Conservation (phyloP, 2,797 vertebrate species). For the Coilia nasus region DNA sequence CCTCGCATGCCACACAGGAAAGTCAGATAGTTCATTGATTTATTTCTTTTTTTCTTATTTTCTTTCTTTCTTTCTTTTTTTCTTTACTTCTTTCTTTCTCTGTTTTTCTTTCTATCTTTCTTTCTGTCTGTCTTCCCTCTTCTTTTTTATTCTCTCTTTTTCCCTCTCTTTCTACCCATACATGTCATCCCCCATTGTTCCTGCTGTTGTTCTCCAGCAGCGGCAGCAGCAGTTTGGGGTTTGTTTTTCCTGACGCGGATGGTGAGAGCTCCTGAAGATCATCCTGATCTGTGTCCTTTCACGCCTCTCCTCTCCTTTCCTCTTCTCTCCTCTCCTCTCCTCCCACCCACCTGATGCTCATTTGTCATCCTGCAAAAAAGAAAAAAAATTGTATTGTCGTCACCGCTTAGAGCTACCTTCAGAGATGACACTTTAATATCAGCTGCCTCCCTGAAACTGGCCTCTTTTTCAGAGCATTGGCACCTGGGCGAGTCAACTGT, state of each 20-base stretch:
- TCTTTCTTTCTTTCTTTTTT: slow-evolving; percentile 42
- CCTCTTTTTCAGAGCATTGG: background rate
- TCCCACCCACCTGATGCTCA: slow-evolving; percentile 53
- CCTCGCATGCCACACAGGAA: slow-evolving; percentile 27
- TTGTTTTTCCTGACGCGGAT: slow-evolving; percentile 39
- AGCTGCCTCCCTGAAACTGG: background rate
- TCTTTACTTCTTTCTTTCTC: slow-evolving; percentile 45
- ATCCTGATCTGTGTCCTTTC: slow-evolving; percentile 44
- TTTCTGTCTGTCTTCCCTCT: no score
- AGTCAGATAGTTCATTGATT: background rate
- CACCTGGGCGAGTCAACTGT: background rate
- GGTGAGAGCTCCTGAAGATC: slow-evolving; percentile 42
- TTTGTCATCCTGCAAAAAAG: slow-evolving; percentile 46
- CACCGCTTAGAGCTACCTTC: slow-evolving; percentile 23
- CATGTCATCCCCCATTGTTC: slow-evolving; percentile 22
- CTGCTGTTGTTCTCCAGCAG: slow-evolving; percentile 26
- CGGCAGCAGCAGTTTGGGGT: background rate
- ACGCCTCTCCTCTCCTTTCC: slow-evolving; percentile 50
- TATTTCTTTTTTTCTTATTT: slow-evolving; percentile 22
- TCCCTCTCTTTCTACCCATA: slow-evolving; percentile 23
- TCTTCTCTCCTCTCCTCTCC: slow-evolving; percentile 29
- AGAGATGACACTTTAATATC: background rate
- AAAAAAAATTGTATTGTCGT: slow-evolving; percentile 26
- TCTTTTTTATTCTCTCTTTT: background rate
- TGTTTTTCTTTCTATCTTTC: slow-evolving; percentile 36